These are phyloP conservation scores for Semnornis frantzii DNA, from an alignment of 2,113 vertebrate genomes.

Conservation along the genomic window DNA sequence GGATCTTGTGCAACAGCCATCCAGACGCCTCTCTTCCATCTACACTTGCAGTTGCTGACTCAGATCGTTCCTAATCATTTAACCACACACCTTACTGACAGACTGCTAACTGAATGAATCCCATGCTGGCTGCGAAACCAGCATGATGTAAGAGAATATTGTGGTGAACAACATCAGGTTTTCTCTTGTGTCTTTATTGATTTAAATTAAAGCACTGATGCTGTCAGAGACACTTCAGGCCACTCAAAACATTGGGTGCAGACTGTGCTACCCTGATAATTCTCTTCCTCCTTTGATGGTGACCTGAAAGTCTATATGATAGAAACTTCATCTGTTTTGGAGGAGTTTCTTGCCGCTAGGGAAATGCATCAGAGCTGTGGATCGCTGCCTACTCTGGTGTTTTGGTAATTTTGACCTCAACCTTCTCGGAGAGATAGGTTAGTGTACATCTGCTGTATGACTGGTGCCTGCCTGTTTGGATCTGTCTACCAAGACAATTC, in stretches of 20 bases:
- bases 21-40: neutral
- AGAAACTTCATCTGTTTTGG: neutral
- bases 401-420: neutral
- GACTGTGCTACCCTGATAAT: neutral
- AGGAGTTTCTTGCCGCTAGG: neutral
- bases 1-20: neutral
- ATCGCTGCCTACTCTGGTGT: neutral
- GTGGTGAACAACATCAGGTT: neutral
- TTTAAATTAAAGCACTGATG: neutral
- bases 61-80: neutral
- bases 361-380: neutral
- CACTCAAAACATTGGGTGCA: neutral
- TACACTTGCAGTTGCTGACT: neutral
- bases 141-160: neutral
- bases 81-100: neutral
- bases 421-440: neutral
- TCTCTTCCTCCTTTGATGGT: neutral
- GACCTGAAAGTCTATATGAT: neutral
- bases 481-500: neutral
- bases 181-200: neutral
- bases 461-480: neutral
- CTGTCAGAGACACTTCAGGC: accelerated
- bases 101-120: neutral
- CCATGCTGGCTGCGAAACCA: neutral
- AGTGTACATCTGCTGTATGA: neutral